Percentiles rank a stretch among this genome's conserved stretches.
Evolutionary conservation across 2,888 invertebrate species (phyloP).

Genomic region (Hyalella azteca): DNA sequence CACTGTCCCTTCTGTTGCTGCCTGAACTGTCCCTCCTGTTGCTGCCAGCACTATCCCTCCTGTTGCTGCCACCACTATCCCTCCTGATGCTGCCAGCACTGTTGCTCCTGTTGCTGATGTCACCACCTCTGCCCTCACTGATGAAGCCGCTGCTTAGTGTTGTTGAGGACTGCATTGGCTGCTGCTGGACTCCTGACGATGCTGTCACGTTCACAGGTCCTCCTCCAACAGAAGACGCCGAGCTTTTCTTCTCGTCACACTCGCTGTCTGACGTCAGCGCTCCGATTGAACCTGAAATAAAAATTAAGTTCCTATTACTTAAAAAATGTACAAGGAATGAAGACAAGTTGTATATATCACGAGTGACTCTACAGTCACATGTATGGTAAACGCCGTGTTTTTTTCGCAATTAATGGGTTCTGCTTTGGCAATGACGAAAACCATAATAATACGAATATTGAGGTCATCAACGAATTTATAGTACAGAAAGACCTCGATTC

Average conservation of each 20-base stretch:
- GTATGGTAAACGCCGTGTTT: too few relatives aligned
- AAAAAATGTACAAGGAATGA: too few relatives aligned
- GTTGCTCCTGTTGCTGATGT: conserved; percentile 22
- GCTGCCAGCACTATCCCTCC: background rate
- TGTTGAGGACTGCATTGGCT: conserved; percentile 23
- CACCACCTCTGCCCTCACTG: conserved; percentile 37
- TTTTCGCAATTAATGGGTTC: too few relatives aligned
- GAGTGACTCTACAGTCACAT: too few relatives aligned
- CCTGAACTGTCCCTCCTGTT: background rate
- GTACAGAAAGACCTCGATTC: too few relatives aligned
- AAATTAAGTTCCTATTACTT: too few relatives aligned
- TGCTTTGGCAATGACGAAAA: too few relatives aligned
- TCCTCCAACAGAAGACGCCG: conserved; percentile 49
- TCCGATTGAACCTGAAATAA: conserved; percentile 47
- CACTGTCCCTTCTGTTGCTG: conserved; percentile 40
- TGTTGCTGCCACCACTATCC: conserved; percentile 8
- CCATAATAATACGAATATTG: too few relatives aligned
- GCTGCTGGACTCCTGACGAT: background rate
- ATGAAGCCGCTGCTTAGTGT: conserved; percentile 35
- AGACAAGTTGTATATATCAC: too few relatives aligned
- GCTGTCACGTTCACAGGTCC: background rate
- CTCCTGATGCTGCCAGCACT: conserved; percentile 31
- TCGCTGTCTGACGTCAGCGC: conserved; percentile 57
- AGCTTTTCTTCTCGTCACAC: conserved; percentile 57
- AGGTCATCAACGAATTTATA: too few relatives aligned